phyloP scores from a whole-genome alignment of 23 tunicate species.

The Pegea sp. region DNA sequence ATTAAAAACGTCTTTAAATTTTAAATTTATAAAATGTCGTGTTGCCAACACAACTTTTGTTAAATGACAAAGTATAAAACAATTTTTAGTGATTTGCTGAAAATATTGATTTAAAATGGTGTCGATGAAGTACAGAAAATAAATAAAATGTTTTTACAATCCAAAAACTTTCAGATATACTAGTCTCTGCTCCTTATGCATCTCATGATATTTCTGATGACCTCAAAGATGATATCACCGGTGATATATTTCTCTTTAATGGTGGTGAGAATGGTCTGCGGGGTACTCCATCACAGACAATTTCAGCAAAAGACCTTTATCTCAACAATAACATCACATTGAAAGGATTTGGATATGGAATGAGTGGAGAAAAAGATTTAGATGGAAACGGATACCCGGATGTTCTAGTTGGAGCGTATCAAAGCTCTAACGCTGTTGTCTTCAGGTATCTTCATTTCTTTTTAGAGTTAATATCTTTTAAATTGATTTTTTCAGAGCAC shows the following conservation, averaged over 20 bases:
- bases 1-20: too few relatives aligned
- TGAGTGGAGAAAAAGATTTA: constrained; percentile 53
- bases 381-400: constrained; percentile 71
- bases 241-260: constrained; percentile 58
- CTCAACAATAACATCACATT: constrained; percentile 6
- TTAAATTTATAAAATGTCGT: too few relatives aligned
- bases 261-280: constrained; percentile 38
- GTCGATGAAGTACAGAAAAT: too few relatives aligned
- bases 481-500: too few relatives aligned
- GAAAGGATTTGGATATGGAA: constrained; percentile 37
- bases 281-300: constrained; percentile 43
- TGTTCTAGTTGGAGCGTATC: constrained; percentile 44
- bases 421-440: constrained; percentile 44
- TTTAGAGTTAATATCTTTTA: too few relatives aligned
- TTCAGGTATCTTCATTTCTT: too few relatives aligned
- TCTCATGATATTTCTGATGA: constrained; percentile 7
- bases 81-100: too few relatives aligned
- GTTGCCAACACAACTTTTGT: too few relatives aligned
- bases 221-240: constrained; percentile 2
- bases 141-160: too few relatives aligned
- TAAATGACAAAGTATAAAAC: too few relatives aligned
- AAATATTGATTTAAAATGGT: too few relatives aligned
- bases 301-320: constrained; percentile 12
- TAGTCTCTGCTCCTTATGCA: constrained; percentile 73
- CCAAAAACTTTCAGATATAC: constrained; percentile 16